A percentile compares a stretch with the other conserved stretches of the same genome.
Evolutionary conservation across 2,888 invertebrate genomes (phyloP).

Genomic region (Philereme vetulata): DNA sequence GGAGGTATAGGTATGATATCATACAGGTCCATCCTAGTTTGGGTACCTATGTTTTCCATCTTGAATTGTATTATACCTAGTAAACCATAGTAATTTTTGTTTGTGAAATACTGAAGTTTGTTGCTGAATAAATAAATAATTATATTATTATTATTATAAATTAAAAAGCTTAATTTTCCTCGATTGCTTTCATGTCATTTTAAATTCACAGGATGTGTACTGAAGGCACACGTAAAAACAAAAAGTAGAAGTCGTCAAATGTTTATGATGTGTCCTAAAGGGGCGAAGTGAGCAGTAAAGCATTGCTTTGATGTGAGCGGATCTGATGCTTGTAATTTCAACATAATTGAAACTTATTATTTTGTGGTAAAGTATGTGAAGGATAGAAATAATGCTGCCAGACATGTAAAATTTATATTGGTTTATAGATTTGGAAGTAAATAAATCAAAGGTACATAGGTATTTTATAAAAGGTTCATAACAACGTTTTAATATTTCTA

Average conservation of each 20-base stretch:
- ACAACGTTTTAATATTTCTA: not conserved
- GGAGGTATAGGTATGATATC: too few species aligned
- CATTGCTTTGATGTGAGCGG: constrained; percentile 53
- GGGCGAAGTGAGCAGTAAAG: constrained; percentile 53
- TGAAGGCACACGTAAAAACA: constrained; percentile 28
- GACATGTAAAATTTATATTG: constrained; percentile 23
- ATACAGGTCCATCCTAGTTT: too few species aligned
- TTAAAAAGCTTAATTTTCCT: constrained; percentile 7
- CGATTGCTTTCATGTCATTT: constrained; percentile 5
- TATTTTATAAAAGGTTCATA: not conserved
- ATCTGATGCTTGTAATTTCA: constrained; percentile 49
- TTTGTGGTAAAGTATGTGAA: constrained; percentile 7
- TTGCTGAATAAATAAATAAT: too few species aligned
- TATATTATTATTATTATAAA: too few species aligned
- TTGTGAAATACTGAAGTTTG: too few species aligned
- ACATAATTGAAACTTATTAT: constrained; percentile 14
- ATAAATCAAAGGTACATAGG: not conserved
- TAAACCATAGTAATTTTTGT: too few species aligned
- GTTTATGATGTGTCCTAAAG: constrained; percentile 51
- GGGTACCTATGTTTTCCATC: too few species aligned
- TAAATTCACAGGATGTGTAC: constrained; percentile 24
- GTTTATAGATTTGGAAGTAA: not conserved
- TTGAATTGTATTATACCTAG: too few species aligned
- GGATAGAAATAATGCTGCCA: constrained; percentile 3
- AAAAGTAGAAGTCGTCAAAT: constrained; percentile 45